phyloP scores from a whole-genome alignment of 2,113 vertebrate genomes.

The Marmota flaviventris region DNA sequence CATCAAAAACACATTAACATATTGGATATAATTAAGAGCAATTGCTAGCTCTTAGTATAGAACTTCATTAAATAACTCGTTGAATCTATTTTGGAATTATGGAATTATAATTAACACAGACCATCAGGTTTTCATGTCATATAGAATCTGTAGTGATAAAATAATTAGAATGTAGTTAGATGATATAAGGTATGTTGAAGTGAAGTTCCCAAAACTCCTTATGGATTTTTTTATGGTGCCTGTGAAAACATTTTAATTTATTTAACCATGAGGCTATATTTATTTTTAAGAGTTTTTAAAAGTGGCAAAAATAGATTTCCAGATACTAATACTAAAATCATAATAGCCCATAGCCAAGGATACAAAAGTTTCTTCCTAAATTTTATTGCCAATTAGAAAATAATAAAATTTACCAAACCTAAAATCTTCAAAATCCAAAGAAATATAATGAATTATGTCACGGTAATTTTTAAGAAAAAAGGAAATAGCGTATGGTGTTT shows the following conservation, averaged over 20 bases:
- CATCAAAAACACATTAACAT: background rate
- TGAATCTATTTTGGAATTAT: background rate
- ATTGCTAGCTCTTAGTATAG: background rate
- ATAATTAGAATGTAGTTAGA: background rate
- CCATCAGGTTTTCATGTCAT: background rate
- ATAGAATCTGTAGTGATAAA: background rate
- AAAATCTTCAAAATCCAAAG: slow-evolving; percentile 13
- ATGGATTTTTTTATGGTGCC: slow-evolving; percentile 30
- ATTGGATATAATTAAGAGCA: background rate
- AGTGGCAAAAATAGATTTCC: slow-evolving; percentile 36
- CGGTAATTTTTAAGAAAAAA: background rate
- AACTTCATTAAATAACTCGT: background rate
- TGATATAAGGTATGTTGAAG: background rate
- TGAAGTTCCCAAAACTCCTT: background rate
- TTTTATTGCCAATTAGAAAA: background rate
- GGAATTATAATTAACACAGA: background rate
- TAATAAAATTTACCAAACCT: background rate
- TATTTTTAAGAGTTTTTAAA: slow-evolving; percentile 54
- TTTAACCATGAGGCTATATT: background rate
- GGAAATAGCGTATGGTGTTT: background rate
- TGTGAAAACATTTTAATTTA: slow-evolving; percentile 54
- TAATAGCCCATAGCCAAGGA: background rate
- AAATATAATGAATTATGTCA: background rate
- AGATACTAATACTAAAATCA: slow-evolving; percentile 17
- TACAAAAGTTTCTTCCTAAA: slow-evolving; percentile 6